Evolutionary conservation across 2,888 invertebrate genomes (phyloP), one percentile per base, ranked within the genome.

Genomic region (Brenthis ino): DNA sequence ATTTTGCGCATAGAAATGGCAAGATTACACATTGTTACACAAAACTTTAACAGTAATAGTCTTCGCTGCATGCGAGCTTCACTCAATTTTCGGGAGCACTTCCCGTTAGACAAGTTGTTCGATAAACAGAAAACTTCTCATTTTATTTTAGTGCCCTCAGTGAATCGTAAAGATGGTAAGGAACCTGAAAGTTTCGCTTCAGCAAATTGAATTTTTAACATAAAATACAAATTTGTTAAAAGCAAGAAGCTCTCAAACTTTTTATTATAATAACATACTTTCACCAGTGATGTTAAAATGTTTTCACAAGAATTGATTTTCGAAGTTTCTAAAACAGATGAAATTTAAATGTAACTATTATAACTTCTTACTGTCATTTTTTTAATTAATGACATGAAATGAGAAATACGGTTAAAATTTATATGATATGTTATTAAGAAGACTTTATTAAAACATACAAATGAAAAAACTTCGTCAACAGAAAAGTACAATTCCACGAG

Each of bases 1-100:
- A 82, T 83, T 84, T 81, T 82, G 75, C 88, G 93, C 93, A 93
- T 93, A 93, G 84, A 90, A 92, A 93, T 91, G 88, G 91, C 90
- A 88, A 84, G 86, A 93, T 93, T 93, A 93, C 78, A 84, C 83
- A 90, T 92, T 92, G 91, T 92, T 88, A 89, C 82, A 82, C 84
- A 85, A 91, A 92, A 92, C 86, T 92, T 93, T 89, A 80, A 79
- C 81, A 82, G 85, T 87, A 89, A 88, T 89, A 84, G 87, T 83
- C 88, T 87, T 84, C 82, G 82, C 80, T 81, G 74, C 80, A 77
- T 79, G 79, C 81, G 83, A 85, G 85, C 87, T 87, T 85, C 85
- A 86, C 78, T 79, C 80, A 79, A 83, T 84, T 86, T 85, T 84
- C 80, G 80, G 77, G 79, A 81, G 77, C 79, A 81, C 77, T 86